These are phyloP conservation scores for Ennomos fuscantarius DNA, from an alignment of 2,888 invertebrate species.

Conservation along the genomic window DNA sequence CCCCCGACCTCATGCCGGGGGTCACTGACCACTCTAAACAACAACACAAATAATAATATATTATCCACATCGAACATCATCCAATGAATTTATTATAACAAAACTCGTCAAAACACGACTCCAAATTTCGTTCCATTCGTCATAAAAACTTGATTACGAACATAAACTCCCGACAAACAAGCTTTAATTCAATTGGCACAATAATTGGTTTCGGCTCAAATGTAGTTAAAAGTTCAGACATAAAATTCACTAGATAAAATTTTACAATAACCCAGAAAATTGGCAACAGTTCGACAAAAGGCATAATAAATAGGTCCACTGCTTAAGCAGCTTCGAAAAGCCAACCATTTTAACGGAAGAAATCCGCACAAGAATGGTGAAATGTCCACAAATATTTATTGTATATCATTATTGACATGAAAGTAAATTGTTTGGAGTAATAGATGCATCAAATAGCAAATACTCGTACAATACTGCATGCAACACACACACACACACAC, in stretches of 20 bases:
- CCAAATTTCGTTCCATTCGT: not conserved
- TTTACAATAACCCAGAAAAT: constrained; percentile 31
- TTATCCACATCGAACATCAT: not conserved
- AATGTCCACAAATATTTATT: too few species aligned
- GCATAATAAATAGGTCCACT: constrained; percentile 28
- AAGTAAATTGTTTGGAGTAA: too few species aligned
- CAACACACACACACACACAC: too few species aligned
- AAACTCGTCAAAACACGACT: constrained; percentile 1
- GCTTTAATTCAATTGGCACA: constrained; percentile 19
- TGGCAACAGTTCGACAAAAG: constrained; percentile 26
- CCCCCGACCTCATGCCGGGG: constrained; percentile 86
- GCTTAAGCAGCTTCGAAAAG: constrained; percentile 23
- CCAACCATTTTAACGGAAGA: constrained; percentile 46
- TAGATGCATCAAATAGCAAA: too few species aligned
- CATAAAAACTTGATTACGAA: constrained; percentile 19
- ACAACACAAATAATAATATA: constrained; percentile 25
- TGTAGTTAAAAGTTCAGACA: constrained; percentile 27
- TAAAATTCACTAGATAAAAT: constrained; percentile 26
- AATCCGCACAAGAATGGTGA: constrained; percentile 15
- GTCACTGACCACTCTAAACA: constrained; percentile 65
- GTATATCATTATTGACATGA: too few species aligned
- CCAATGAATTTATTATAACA: not conserved
- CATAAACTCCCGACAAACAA: constrained; percentile 6
- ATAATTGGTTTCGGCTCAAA: constrained; percentile 21
- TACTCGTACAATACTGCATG: too few species aligned